Conservation (phyloP, 1,140 invertebrate genomes). For the Drosophila sucinea region DNA sequence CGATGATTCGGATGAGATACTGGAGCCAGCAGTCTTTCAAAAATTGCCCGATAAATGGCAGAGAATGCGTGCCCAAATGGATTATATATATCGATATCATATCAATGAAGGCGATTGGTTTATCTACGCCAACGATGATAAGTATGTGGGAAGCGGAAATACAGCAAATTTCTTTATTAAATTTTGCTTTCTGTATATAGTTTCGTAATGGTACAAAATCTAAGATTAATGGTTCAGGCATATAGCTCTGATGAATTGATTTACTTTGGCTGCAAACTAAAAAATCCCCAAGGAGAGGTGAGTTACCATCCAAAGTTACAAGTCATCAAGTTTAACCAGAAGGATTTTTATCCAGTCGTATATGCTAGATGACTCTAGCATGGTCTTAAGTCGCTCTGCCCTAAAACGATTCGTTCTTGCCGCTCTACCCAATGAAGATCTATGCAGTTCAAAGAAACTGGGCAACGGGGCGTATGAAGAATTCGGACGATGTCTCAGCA, state of each 20-base stretch:
- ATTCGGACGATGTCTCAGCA: constrained; percentile 53
- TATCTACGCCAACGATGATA: constrained; percentile 61
- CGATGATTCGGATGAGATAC: constrained; percentile 41
- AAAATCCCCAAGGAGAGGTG: constrained; percentile 28
- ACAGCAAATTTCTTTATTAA: no score
- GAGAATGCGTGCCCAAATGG: constrained; percentile 42
- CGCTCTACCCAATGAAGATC: constrained; percentile 45
- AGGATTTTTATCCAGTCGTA: constrained; percentile 28
- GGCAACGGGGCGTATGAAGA: constrained; percentile 33
- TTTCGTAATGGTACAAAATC: constrained; percentile 67
- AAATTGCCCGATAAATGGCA: constrained; percentile 50
- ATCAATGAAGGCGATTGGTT: constrained; percentile 65
- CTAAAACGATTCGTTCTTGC: constrained; percentile 35
- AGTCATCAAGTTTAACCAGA: not conserved
- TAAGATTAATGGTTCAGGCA: constrained; percentile 51
- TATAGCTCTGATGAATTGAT: constrained; percentile 48
- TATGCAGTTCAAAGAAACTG: constrained; percentile 31
- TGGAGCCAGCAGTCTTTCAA: constrained; percentile 58
- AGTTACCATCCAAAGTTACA: not conserved
- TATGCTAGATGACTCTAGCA: constrained; percentile 36
- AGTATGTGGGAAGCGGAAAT: constrained; percentile 32
- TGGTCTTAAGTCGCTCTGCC: constrained; percentile 57
- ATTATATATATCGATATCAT: constrained; percentile 61
- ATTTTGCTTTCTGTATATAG: constrained; percentile 20
- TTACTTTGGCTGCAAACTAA: constrained; percentile 68